phyloP scores from a whole-genome alignment of 2,888 invertebrate genomes.

The Drosophila vallismaia region DNA sequence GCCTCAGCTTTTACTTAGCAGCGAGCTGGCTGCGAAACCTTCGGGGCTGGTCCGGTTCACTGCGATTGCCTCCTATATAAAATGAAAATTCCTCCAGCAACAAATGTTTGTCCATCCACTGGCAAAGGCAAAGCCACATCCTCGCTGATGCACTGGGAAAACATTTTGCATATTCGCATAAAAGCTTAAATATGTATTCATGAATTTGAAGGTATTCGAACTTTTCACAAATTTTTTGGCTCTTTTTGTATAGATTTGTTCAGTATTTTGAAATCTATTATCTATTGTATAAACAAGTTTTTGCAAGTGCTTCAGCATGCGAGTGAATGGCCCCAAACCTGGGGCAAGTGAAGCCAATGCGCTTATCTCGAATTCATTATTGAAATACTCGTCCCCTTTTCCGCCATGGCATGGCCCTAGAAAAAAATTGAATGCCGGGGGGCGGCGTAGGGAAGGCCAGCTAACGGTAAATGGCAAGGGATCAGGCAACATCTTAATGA shows the following conservation, averaged over 20 bases:
- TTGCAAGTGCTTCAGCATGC: slow-evolving; percentile 21
- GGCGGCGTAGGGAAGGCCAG: slow-evolving; percentile 21
- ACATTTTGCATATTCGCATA: not conserved
- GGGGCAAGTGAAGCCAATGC: slow-evolving; percentile 46
- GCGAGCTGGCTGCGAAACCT: slow-evolving; percentile 56
- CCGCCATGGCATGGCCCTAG: slow-evolving; percentile 37
- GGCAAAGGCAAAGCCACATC: slow-evolving; percentile 45
- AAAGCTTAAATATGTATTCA: too few species aligned
- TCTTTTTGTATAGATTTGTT: too few species aligned
- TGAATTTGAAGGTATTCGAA: too few species aligned
- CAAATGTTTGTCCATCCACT: slow-evolving; percentile 52
- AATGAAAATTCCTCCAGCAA: slow-evolving; percentile 70
- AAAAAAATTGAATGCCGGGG: slow-evolving; percentile 12
- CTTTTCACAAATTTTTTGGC: too few species aligned
- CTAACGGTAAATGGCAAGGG: slow-evolving; percentile 69
- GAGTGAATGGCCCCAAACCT: slow-evolving; percentile 47
- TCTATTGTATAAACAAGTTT: too few species aligned
- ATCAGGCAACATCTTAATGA: slow-evolving; percentile 74
- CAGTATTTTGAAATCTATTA: not conserved
- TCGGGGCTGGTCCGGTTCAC: slow-evolving; percentile 51
- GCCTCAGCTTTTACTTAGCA: slow-evolving; percentile 18
- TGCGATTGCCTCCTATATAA: slow-evolving; percentile 53
- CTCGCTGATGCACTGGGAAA: slow-evolving; percentile 12
- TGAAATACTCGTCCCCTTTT: slow-evolving; percentile 67
- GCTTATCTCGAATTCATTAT: slow-evolving; percentile 81